Evolutionary conservation across 1,140 invertebrate species (phyloP).

Genomic region (Cotesia typhae): DNA sequence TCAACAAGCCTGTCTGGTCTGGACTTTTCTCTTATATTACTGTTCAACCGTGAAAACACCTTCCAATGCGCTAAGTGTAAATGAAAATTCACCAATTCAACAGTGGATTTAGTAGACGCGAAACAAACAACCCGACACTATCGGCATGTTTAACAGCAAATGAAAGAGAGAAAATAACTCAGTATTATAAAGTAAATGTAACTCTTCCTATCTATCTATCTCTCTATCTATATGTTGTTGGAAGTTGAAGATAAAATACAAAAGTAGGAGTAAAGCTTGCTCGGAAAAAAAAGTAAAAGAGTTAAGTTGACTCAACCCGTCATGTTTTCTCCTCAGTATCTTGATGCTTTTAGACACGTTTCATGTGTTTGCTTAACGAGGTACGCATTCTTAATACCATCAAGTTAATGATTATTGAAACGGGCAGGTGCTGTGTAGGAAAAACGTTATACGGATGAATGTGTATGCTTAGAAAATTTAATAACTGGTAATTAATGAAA

Average conservation of each 20-base stretch:
- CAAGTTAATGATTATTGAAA: constrained; percentile 2
- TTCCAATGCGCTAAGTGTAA: constrained; percentile 31
- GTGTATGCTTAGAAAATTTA: not conserved
- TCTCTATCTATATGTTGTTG: too few relatives aligned
- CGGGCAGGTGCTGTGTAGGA: not conserved
- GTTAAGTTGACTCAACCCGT: too few relatives aligned
- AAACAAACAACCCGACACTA: constrained; percentile 43
- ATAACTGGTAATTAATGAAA: not conserved
- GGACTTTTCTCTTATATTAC: constrained; percentile 35
- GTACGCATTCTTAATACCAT: not conserved
- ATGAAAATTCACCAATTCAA: constrained; percentile 47
- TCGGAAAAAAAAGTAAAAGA: too few relatives aligned
- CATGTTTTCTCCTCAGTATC: too few relatives aligned
- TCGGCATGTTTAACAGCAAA: not conserved
- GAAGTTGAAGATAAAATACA: too few relatives aligned
- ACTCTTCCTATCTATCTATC: too few relatives aligned
- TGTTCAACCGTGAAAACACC: not conserved
- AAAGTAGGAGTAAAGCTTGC: too few relatives aligned
- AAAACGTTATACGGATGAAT: too few relatives aligned
- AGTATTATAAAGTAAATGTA: too few relatives aligned
- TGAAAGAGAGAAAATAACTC: too few relatives aligned
- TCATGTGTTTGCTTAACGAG: too few relatives aligned
- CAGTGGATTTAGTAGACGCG: constrained; percentile 35
- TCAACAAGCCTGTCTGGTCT: constrained; percentile 47
- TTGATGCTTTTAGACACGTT: too few relatives aligned